Evolutionary conservation across 2,113 vertebrate genomes (phyloP).

Genomic region (Sylvia atricapilla): DNA sequence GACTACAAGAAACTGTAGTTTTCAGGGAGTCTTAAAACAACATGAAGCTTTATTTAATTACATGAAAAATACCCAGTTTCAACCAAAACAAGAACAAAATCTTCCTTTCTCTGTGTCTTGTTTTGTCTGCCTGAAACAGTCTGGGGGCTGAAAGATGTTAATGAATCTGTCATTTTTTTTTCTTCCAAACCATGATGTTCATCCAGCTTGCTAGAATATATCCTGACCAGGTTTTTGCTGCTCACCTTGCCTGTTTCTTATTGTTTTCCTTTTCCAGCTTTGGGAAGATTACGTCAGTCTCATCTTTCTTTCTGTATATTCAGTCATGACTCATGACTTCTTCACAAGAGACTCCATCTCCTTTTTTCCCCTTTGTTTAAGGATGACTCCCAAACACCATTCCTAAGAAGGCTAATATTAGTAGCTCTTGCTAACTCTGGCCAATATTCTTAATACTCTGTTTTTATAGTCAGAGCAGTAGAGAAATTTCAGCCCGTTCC

Average conservation of each 20-base stretch:
- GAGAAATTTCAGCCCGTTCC: background rate
- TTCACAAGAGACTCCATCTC: background rate
- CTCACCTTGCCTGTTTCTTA: background rate
- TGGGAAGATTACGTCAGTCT: background rate
- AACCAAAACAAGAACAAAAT: background rate
- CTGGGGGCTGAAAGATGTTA: background rate
- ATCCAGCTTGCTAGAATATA: background rate
- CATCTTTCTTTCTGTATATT: background rate
- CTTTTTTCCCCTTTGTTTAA: background rate
- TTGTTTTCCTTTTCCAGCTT: background rate
- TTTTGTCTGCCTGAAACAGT: background rate
- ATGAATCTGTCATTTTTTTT: background rate
- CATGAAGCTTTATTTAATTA: background rate
- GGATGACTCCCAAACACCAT: background rate
- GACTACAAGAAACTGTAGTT: background rate
- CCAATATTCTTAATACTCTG: background rate
- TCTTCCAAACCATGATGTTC: background rate
- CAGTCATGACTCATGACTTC: background rate
- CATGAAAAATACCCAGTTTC: background rate
- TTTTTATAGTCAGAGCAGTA: background rate
- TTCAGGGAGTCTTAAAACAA: background rate
- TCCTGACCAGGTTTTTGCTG: background rate
- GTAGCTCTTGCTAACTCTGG: background rate
- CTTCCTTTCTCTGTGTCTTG: background rate
- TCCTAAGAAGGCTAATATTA: background rate